A percentile compares a stretch with the other conserved stretches of the same genome.
These are phyloP conservation scores for Temnopleurus reevesii DNA, from an alignment of 53 echinoderm and acorn worm species.

Conservation along the genomic window DNA sequence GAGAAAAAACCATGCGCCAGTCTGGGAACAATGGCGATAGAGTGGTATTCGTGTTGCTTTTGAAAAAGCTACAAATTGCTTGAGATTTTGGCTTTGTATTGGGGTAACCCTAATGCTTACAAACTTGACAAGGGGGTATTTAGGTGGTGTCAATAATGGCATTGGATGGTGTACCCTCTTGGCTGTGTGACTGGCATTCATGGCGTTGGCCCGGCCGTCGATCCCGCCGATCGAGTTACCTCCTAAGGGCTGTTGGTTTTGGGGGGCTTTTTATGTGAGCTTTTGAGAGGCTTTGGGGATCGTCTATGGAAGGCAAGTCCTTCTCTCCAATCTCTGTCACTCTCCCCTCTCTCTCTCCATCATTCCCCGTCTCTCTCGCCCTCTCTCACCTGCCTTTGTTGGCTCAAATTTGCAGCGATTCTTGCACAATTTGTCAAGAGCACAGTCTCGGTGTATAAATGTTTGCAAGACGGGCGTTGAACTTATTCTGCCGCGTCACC, in stretches of 20 bases:
- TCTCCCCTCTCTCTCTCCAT: neutral
- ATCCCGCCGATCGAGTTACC: conserved; percentile 48
- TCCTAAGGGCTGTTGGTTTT: conserved; percentile 60
- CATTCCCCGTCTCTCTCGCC: neutral
- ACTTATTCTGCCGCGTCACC: conserved; percentile 45
- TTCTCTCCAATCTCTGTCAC: neutral
- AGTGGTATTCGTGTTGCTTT: conserved; percentile 60
- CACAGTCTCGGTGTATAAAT: conserved; percentile 6
- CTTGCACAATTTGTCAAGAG: conserved; percentile 39
- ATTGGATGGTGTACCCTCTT: conserved; percentile 34
- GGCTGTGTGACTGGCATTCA: conserved; percentile 44
- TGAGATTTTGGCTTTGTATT: conserved; percentile 63
- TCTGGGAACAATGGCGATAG: conserved; percentile 51
- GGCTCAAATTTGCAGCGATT: conserved; percentile 58
- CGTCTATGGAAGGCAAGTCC: conserved; percentile 52
- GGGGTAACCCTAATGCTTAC: conserved; percentile 55
- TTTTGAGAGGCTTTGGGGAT: conserved; percentile 58
- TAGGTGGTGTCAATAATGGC: conserved; percentile 54
- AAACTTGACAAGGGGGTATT: conserved; percentile 60
- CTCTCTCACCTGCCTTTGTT: conserved; percentile 40
- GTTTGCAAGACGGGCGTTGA: conserved; percentile 49
- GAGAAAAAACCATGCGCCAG: conserved; percentile 51
- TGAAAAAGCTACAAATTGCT: conserved; percentile 65
- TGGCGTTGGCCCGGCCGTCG: conserved; percentile 41
- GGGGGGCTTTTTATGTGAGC: conserved; percentile 59